These are phyloP conservation scores for Heliconius eleuchia DNA, from an alignment of 1,140 invertebrate genomes.

Conservation along the genomic window DNA sequence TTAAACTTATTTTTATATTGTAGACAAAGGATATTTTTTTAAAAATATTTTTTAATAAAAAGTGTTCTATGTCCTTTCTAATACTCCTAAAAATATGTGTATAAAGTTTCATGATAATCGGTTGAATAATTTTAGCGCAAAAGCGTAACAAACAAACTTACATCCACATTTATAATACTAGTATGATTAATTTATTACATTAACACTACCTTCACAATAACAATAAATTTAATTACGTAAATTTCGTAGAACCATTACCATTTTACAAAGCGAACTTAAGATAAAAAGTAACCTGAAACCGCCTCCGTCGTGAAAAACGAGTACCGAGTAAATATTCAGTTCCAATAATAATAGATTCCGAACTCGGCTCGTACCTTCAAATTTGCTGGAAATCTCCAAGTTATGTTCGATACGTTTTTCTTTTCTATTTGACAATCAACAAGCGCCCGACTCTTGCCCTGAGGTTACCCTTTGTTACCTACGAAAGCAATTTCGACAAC, in stretches of 20 bases:
- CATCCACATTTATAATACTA: not conserved
- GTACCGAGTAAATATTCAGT: constrained; percentile 21
- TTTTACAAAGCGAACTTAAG: not conserved
- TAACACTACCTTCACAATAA: not conserved
- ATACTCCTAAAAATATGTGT: too few species aligned
- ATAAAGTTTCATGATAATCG: too few species aligned
- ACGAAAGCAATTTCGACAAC: constrained; percentile 5
- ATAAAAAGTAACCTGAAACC: constrained; percentile 10
- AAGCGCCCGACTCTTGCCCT: constrained; percentile 13
- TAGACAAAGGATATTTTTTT: too few species aligned
- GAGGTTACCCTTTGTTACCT: constrained; percentile 19
- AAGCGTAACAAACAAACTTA: not conserved
- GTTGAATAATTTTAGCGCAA: too few species aligned
- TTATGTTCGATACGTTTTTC: constrained; percentile 26
- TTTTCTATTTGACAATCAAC: constrained; percentile 32
- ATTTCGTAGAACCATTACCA: constrained; percentile 4
- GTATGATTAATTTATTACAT: too few species aligned
- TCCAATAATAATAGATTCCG: constrained; percentile 36
- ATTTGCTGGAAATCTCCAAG: constrained; percentile 28
- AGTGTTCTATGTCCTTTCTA: too few species aligned
- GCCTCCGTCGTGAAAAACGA: not conserved
- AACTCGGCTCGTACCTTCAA: constrained; percentile 26
- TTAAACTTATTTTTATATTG: too few species aligned
- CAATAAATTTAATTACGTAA: not conserved
- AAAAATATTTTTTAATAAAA: too few species aligned